Conservation (phyloP, 2,797 vertebrate genomes). For the Pseudochromis fuscus region DNA sequence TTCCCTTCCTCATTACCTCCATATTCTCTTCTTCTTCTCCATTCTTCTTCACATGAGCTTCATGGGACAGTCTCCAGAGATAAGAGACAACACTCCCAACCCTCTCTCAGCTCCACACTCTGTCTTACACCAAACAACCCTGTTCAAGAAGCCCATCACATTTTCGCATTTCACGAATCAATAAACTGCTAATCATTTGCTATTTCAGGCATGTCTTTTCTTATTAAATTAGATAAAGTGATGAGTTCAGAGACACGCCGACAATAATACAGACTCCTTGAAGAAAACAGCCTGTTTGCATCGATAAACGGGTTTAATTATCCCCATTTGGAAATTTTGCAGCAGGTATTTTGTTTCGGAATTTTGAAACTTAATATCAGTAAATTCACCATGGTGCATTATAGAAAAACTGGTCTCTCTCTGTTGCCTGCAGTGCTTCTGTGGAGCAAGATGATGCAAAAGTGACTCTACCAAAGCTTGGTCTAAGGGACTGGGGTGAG, state of each 20-base stretch:
- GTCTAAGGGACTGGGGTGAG: conserved; percentile 8
- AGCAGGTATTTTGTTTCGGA: not conserved
- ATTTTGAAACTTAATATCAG: conserved; percentile 11
- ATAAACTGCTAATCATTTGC: conserved; percentile 28
- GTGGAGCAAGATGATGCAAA: not conserved
- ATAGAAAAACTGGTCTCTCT: not conserved
- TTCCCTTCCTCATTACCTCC: not conserved
- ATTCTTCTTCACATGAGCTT: conserved; percentile 1
- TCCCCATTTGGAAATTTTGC: not conserved
- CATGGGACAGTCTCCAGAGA: not conserved
- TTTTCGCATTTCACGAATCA: conserved; percentile 22
- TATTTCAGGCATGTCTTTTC: conserved; percentile 14
- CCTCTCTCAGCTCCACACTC: not conserved
- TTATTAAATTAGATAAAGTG: conserved; percentile 23
- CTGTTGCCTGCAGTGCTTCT: not conserved
- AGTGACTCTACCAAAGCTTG: conserved; percentile 8
- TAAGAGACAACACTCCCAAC: not conserved
- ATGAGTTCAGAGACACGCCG: not conserved
- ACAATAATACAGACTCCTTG: conserved; percentile 2
- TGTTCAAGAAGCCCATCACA: conserved; percentile 9
- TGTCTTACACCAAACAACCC: not conserved
- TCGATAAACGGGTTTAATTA: not conserved
- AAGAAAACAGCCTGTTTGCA: conserved; percentile 1
- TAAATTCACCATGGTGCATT: not conserved
- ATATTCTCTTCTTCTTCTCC: not conserved